phyloP scores from a whole-genome alignment of 2,888 invertebrate genomes.

The Cistogaster globosa region DNA sequence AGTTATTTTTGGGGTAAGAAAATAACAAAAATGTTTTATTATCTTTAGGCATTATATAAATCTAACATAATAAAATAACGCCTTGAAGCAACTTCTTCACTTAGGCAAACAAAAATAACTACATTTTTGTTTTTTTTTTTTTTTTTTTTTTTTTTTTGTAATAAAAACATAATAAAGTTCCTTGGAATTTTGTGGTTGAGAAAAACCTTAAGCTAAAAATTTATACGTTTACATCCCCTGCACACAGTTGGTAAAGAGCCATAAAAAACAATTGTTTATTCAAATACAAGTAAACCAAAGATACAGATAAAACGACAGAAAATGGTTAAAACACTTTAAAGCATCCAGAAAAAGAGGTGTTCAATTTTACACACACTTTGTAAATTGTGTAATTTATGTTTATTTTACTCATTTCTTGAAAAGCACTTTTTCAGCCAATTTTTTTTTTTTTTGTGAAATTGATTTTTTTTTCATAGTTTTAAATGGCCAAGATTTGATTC shows the following conservation, averaged over 20 bases:
- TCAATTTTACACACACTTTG: conserved; percentile 14
- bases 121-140: not conserved
- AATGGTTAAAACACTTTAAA: conserved; percentile 13
- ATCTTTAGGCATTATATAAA: conserved; percentile 7
- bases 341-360: conserved; percentile 3
- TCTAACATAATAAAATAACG: conserved; percentile 1
- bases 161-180: conserved; percentile 19
- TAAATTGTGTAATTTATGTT: conserved; percentile 5
- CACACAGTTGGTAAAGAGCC: conserved; percentile 30
- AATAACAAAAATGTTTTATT: conserved; percentile 20
- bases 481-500: too few species aligned
- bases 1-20: conserved; percentile 20
- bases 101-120: conserved; percentile 5
- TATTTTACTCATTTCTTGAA: conserved; percentile 8
- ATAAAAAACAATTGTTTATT: conserved; percentile 41
- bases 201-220: conserved; percentile 38
- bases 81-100: conserved; percentile 7
- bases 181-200: conserved; percentile 32
- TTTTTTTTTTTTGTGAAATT: conserved; percentile 18
- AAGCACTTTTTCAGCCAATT: conserved; percentile 30
- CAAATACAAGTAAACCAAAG: not conserved
- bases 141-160: not conserved
- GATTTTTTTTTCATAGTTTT: too few species aligned
- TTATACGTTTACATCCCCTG: not conserved
- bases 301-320: conserved; percentile 1